Evolutionary conservation across 2,797 vertebrate genomes (phyloP).

Genomic region (Microctenopoma stevenorrisi): DNA sequence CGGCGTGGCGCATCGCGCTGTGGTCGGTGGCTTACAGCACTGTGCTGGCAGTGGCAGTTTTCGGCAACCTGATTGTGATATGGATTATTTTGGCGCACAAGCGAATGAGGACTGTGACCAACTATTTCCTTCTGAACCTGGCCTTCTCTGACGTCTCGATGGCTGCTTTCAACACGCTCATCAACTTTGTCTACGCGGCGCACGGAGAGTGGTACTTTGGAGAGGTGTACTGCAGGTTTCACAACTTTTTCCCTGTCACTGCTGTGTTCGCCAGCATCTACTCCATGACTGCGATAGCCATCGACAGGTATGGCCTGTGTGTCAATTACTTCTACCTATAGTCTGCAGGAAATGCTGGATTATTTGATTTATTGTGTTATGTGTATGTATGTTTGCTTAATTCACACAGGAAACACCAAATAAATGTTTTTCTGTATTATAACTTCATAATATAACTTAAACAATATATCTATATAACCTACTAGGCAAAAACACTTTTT

Average conservation of each 20-base stretch:
- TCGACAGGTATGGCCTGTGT: conserved; percentile 87
- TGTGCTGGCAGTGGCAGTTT: conserved; percentile 89
- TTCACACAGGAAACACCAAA: too few species aligned
- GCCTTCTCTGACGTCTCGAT: conserved; percentile 93
- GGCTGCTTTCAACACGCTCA: conserved; percentile 93
- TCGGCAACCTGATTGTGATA: conserved; percentile 92
- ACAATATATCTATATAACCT: too few species aligned
- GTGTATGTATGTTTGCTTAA: too few species aligned
- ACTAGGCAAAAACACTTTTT: neutral
- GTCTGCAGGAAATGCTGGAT: too few species aligned
- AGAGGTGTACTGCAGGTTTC: conserved; percentile 92
- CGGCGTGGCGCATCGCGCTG: conserved; percentile 91
- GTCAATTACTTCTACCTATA: too few species aligned
- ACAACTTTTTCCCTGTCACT: conserved; percentile 96
- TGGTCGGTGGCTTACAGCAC: conserved; percentile 92
- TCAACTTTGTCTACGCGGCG: conserved; percentile 94
- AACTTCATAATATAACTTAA: too few species aligned
- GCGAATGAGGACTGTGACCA: conserved; percentile 94
- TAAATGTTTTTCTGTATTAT: too few species aligned
- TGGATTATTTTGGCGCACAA: conserved; percentile 96
- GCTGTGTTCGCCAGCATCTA: conserved; percentile 98
- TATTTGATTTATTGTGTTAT: too few species aligned
- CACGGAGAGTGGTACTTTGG: conserved; percentile 97
- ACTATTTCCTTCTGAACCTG: conserved; percentile 93
- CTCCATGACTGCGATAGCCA: conserved; percentile 94